phyloP scores from a whole-genome alignment of 2,888 invertebrate species.

The Agonopterix heracliana region DNA sequence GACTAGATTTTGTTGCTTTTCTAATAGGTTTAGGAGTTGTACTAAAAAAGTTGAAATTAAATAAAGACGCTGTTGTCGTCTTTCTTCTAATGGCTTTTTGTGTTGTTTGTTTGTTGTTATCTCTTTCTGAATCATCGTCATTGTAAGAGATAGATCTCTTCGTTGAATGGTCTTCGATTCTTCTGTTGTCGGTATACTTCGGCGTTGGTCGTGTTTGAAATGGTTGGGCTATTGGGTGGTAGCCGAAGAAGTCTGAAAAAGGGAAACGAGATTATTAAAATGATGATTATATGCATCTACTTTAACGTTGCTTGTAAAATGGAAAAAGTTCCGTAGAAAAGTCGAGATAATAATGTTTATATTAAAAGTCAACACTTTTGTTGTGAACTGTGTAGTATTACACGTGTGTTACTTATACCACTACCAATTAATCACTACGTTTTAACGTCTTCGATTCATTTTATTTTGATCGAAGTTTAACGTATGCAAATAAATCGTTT shows the following conservation, averaged over 20 bases:
- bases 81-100: constrained; percentile 17
- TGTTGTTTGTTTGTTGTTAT: constrained; percentile 8
- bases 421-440: too few species aligned
- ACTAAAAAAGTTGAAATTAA: constrained; percentile 11
- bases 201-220: constrained; percentile 15
- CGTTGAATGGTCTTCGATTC: constrained; percentile 14
- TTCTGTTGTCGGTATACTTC: constrained; percentile 13
- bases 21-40: constrained; percentile 18
- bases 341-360: too few species aligned
- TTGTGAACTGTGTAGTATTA: too few species aligned
- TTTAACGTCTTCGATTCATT: too few species aligned
- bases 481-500: too few species aligned
- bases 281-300: not conserved
- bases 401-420: too few species aligned
- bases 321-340: too few species aligned
- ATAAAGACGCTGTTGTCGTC: constrained; percentile 12
- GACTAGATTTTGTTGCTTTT: constrained; percentile 16
- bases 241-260: constrained; percentile 45
- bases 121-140: constrained; percentile 1
- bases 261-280: not conserved
- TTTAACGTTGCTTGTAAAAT: too few species aligned
- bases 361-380: too few species aligned
- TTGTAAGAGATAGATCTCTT: constrained; percentile 4
- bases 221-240: constrained; percentile 32
- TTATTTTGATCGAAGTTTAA: too few species aligned